Evolutionary conservation across 1,140 invertebrate genomes (phyloP).

Genomic region (Orchestia grillus): DNA sequence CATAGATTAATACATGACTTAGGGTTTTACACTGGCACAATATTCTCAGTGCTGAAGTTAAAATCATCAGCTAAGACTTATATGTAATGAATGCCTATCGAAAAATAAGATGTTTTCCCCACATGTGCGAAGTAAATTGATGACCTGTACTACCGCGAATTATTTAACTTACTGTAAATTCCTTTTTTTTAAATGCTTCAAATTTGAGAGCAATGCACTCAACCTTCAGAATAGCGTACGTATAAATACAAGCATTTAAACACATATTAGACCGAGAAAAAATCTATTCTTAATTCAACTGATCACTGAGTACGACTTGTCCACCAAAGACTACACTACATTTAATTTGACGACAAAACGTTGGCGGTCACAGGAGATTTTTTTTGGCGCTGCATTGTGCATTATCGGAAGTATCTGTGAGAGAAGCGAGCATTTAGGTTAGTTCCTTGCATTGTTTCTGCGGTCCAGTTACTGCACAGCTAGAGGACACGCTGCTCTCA

Average conservation of each 20-base stretch:
- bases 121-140: background rate
- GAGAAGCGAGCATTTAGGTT: constrained; percentile 37
- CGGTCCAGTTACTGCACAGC: background rate
- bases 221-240: background rate
- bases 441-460: constrained; percentile 53
- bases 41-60: too few relatives aligned
- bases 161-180: background rate
- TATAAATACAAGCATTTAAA: background rate
- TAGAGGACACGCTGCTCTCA: constrained; percentile 16
- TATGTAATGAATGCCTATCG: too few relatives aligned
- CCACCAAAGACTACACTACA: background rate
- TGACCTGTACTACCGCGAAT: background rate
- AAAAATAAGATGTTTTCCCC: too few relatives aligned
- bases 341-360: constrained; percentile 14
- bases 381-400: constrained; percentile 44
- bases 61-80: too few relatives aligned
- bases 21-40: too few relatives aligned
- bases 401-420: constrained; percentile 52
- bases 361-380: background rate
- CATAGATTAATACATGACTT: too few relatives aligned
- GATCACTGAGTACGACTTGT: background rate
- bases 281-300: background rate
- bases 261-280: background rate
- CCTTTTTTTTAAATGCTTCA: background rate
- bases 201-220: background rate